A percentile compares a stretch with the other conserved stretches of the same genome.
These are phyloP conservation scores for Nothobranchius kuhntae DNA, from an alignment of 2,113 vertebrate species.

Conservation along the genomic window DNA sequence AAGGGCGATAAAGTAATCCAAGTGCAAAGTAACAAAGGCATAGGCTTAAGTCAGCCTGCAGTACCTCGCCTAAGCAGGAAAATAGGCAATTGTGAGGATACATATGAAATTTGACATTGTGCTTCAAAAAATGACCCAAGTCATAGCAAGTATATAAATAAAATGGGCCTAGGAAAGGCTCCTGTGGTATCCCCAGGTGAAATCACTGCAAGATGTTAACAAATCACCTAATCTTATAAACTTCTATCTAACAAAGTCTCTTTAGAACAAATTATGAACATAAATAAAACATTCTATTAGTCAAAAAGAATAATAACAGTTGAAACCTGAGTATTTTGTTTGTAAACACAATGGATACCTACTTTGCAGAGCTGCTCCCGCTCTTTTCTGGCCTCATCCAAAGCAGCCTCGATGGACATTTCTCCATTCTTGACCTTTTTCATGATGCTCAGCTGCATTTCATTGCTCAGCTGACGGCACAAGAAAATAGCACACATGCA, in stretches of 20 bases:
- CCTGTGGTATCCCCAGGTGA: too few species aligned
- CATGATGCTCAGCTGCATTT: constrained; percentile 81
- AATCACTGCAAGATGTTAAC: too few species aligned
- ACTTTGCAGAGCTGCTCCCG: constrained; percentile 38
- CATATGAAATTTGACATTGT: too few species aligned
- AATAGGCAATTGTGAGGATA: too few species aligned
- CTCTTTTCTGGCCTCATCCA: constrained; percentile 73
- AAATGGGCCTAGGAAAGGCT: too few species aligned
- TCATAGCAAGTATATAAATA: too few species aligned
- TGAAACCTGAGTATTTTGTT: neutral
- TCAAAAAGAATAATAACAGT: neutral
- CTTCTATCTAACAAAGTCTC: neutral
- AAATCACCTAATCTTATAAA: too few species aligned
- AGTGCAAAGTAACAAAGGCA: too few species aligned
- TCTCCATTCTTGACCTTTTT: constrained; percentile 82
- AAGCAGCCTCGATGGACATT: constrained; percentile 78
- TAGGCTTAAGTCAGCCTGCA: too few species aligned
- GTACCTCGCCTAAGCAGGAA: too few species aligned
- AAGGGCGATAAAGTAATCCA: too few species aligned
- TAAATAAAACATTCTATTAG: neutral
- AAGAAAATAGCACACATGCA: neutral
- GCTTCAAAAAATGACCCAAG: too few species aligned
- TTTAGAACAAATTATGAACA: neutral
- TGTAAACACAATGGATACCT: neutral
- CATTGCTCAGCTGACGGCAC: constrained; percentile 77